phyloP scores from a whole-genome alignment of 2,113 vertebrate species.

The Centropus unirufus region DNA sequence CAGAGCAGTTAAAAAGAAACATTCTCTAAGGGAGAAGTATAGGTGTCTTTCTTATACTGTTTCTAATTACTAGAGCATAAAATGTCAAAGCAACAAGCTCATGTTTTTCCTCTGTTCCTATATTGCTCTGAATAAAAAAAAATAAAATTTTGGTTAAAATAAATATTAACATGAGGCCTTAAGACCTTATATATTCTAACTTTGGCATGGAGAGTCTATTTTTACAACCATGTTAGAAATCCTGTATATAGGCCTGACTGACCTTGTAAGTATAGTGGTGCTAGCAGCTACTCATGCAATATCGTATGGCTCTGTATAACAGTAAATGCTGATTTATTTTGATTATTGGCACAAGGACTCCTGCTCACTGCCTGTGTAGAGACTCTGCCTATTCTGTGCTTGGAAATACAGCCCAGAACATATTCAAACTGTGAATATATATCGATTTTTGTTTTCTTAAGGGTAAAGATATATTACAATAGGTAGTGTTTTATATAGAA shows the following conservation, averaged over 20 bases:
- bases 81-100: background rate
- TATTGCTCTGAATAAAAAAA: constrained; percentile 9
- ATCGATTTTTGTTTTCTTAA: constrained; percentile 65
- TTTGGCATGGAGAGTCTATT: constrained; percentile 64
- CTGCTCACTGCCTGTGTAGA: constrained; percentile 70
- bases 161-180: constrained; percentile 51
- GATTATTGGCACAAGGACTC: constrained; percentile 40
- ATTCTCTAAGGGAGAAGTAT: background rate
- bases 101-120: background rate
- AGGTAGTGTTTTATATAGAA: constrained; percentile 70
- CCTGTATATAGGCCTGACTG: constrained; percentile 66
- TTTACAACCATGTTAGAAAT: constrained; percentile 62
- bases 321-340: constrained; percentile 45
- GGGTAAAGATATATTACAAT: constrained; percentile 49
- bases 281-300: constrained; percentile 52
- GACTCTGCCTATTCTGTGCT: constrained; percentile 54
- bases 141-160: background rate
- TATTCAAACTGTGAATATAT: constrained; percentile 67
- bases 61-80: constrained; percentile 13
- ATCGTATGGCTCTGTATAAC: constrained; percentile 35
- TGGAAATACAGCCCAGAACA: constrained; percentile 62
- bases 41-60: background rate
- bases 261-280: constrained; percentile 71
- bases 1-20: background rate
- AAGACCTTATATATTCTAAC: constrained; percentile 59